Percentiles rank a stretch among this genome's conserved stretches.
phyloP scores from a whole-genome alignment of 2,888 invertebrate genomes.

The Slavum lentiscoides region DNA sequence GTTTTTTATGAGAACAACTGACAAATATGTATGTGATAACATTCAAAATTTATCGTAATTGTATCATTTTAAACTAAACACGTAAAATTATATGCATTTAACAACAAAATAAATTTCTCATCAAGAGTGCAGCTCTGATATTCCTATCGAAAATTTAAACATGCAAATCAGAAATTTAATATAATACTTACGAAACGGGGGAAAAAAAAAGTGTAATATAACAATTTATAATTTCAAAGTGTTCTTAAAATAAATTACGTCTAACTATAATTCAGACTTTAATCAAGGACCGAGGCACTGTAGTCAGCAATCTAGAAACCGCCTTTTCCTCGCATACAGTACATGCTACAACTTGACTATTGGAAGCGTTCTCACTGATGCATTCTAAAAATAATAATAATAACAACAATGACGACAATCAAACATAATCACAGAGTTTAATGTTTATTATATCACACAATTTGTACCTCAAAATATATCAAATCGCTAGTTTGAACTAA shows the following conservation, averaged over 20 bases:
- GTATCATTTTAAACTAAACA: too few relatives aligned
- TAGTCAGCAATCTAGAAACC: constrained; percentile 42
- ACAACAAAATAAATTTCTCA: too few relatives aligned
- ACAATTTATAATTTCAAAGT: neutral
- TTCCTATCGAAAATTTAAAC: too few relatives aligned
- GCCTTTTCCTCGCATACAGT: constrained; percentile 40
- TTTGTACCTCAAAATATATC: too few relatives aligned
- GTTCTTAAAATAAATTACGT: neutral
- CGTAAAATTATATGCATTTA: too few relatives aligned
- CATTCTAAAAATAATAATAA: constrained; percentile 37
- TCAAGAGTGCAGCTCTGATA: too few relatives aligned
- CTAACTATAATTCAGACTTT: constrained; percentile 37
- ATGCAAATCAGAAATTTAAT: too few relatives aligned
- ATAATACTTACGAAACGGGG: neutral
- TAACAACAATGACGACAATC: neutral
- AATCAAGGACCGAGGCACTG: constrained; percentile 49
- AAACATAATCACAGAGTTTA: neutral
- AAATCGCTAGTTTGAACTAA: neutral
- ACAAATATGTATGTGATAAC: neutral
- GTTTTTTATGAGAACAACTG: neutral
- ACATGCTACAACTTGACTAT: constrained; percentile 31
- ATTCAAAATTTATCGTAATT: too few relatives aligned
- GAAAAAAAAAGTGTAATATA: neutral
- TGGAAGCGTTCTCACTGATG: constrained; percentile 26
- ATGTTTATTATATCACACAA: neutral